These are phyloP conservation scores for Spea hammondii DNA, from an alignment of 2,797 vertebrate genomes.

Conservation along the genomic window DNA sequence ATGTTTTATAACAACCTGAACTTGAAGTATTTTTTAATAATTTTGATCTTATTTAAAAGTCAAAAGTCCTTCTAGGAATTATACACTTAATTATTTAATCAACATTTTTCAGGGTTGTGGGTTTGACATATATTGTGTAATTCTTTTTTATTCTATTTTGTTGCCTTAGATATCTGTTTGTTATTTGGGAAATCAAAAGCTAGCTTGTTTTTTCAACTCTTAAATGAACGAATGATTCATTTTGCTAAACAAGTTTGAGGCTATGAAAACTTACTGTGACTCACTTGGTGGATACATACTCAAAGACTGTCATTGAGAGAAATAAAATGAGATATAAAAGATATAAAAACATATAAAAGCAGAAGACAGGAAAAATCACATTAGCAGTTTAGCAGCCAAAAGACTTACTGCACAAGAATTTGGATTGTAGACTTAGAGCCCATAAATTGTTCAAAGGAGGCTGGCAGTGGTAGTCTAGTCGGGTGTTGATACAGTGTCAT, in stretches of 20 bases:
- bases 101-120: too few relatives aligned
- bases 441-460: slow-evolving; percentile 24
- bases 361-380: slow-evolving; percentile 24
- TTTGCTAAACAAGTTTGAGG: slow-evolving; percentile 6
- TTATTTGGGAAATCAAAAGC: slow-evolving; percentile 1
- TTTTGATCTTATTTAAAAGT: too few relatives aligned
- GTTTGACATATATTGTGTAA: too few relatives aligned
- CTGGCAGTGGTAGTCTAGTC: slow-evolving; percentile 49
- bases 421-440: slow-evolving; percentile 42
- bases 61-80: too few relatives aligned
- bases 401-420: slow-evolving; percentile 16
- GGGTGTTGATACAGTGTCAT: slow-evolving; percentile 50
- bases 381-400: slow-evolving; percentile 27
- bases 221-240: not conserved
- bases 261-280: slow-evolving; percentile 28
- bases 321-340: slow-evolving; percentile 36
- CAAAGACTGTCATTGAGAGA: slow-evolving; percentile 7
- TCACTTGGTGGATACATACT: slow-evolving; percentile 14
- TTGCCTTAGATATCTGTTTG: not conserved
- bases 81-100: too few relatives aligned
- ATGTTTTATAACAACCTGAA: too few relatives aligned
- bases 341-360: not conserved
- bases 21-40: too few relatives aligned
- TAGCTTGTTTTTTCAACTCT: not conserved
- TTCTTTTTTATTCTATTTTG: too few relatives aligned